These are phyloP conservation scores for Sinocyclocheilus anshuiensis DNA, from an alignment of 2,113 vertebrate species.

Conservation along the genomic window DNA sequence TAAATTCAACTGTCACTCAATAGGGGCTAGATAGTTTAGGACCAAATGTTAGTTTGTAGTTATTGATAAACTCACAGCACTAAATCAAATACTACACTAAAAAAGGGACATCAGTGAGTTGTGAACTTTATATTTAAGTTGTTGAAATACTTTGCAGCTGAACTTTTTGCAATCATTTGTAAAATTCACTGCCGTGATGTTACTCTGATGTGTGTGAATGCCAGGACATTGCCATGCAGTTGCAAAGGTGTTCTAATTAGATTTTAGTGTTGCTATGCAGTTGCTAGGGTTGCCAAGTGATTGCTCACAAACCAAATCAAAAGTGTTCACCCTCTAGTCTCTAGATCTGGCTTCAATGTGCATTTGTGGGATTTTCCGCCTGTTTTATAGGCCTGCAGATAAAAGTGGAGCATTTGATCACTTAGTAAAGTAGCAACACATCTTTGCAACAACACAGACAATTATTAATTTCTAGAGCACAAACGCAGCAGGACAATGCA, in stretches of 20 bases:
- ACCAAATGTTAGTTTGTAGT: not conserved
- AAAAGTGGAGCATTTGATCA: not conserved
- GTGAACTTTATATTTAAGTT: not conserved
- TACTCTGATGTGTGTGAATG: not conserved
- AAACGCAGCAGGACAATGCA: not conserved
- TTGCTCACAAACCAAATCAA: conserved; percentile 1
- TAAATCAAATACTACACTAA: not conserved
- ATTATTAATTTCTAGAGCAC: not conserved
- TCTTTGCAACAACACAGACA: not conserved
- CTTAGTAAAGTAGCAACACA: not conserved
- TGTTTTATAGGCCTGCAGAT: not conserved
- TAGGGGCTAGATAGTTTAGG: not conserved
- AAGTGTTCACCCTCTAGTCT: not conserved
- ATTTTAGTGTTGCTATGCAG: conserved; percentile 4
- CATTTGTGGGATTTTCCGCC: not conserved
- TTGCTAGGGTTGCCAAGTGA: not conserved
- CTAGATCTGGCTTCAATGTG: not conserved
- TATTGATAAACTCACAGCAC: not conserved
- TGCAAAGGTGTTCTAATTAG: conserved; percentile 1
- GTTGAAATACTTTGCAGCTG: not conserved
- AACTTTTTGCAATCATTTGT: conserved; percentile 7
- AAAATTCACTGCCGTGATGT: not conserved
- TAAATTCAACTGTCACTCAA: not conserved
- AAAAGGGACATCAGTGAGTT: not conserved
- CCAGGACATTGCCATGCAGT: not conserved